A percentile compares a stretch with the other conserved stretches of the same genome.
Conservation (phyloP, 2,888 invertebrate species). For the Rhingia campestris region DNA sequence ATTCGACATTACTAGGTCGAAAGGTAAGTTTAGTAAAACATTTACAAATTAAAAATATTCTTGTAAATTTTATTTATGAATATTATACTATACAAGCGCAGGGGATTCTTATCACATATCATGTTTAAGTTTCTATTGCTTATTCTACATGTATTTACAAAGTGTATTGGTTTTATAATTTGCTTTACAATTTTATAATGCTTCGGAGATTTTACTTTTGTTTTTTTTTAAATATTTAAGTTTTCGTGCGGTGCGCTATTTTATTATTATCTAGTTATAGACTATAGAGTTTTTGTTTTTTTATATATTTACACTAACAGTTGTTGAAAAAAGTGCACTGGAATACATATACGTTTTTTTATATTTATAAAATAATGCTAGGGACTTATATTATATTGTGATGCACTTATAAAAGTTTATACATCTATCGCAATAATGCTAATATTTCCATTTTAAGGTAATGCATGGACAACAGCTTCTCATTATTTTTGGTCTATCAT, state of each 20-base stretch:
- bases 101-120: constrained; percentile 71
- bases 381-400: not conserved
- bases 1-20: constrained; percentile 38
- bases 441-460: constrained; percentile 1
- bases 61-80: constrained; percentile 33
- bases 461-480: not conserved
- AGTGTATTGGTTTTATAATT: not conserved
- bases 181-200: not conserved
- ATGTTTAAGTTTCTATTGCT: constrained; percentile 69
- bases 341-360: not conserved
- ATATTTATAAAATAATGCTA: constrained; percentile 17
- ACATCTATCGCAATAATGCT: constrained; percentile 19
- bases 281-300: not conserved
- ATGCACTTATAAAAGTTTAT: constrained; percentile 22
- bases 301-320: constrained; percentile 37
- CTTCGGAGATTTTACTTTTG: constrained; percentile 15
- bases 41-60: constrained; percentile 27
- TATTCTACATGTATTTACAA: constrained; percentile 70
- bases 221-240: constrained; percentile 9
- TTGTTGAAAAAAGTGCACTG: constrained; percentile 17
- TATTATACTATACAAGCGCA: constrained; percentile 62
- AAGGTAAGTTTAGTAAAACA: constrained; percentile 25
- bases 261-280: not conserved
- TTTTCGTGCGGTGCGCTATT: constrained; percentile 57
- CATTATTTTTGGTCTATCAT: constrained; percentile 26